Evolutionary conservation across 2,888 invertebrate species (phyloP).

Genomic region (Elmis aenea): DNA sequence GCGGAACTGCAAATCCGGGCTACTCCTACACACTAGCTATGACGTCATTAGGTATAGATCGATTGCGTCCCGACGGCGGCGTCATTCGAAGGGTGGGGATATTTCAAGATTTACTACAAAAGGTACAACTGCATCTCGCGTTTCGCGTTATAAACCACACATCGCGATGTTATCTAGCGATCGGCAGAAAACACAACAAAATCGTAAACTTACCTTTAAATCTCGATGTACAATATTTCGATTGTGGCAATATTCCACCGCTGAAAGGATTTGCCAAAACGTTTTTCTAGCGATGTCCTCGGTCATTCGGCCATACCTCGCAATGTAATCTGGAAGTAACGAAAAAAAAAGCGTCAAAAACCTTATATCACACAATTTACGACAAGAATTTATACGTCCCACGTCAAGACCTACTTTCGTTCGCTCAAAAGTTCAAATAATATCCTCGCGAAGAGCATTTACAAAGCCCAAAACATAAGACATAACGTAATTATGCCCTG

Average conservation of each 20-base stretch:
- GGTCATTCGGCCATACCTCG: slow-evolving; percentile 88
- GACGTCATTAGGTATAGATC: slow-evolving; percentile 32
- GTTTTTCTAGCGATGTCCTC: slow-evolving; percentile 87
- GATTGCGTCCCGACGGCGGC: slow-evolving; percentile 32
- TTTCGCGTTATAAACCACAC: no score
- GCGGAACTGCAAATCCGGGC: slow-evolving; percentile 16
- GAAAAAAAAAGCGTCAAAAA: slow-evolving; percentile 1
- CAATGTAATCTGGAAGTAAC: slow-evolving; percentile 73
- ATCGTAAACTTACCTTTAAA: slow-evolving; percentile 86
- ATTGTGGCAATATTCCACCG: slow-evolving; percentile 94
- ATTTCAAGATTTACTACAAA: slow-evolving; percentile 10
- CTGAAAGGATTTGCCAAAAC: slow-evolving; percentile 95
- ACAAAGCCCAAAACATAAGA: no score
- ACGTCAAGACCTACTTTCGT: no score
- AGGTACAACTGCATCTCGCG: no score
- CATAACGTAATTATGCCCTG: no score
- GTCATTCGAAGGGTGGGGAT: slow-evolving; percentile 18
- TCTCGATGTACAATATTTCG: slow-evolving; percentile 93
- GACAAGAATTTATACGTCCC: no score
- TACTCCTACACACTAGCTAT: slow-evolving; percentile 21
- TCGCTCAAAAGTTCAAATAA: no score
- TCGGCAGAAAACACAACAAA: no score
- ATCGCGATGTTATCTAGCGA: no score
- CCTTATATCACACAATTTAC: no score
- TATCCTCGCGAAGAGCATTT: no score